phyloP scores from a whole-genome alignment of 2,113 vertebrate genomes.

The Aspiorhynchus laticeps region DNA sequence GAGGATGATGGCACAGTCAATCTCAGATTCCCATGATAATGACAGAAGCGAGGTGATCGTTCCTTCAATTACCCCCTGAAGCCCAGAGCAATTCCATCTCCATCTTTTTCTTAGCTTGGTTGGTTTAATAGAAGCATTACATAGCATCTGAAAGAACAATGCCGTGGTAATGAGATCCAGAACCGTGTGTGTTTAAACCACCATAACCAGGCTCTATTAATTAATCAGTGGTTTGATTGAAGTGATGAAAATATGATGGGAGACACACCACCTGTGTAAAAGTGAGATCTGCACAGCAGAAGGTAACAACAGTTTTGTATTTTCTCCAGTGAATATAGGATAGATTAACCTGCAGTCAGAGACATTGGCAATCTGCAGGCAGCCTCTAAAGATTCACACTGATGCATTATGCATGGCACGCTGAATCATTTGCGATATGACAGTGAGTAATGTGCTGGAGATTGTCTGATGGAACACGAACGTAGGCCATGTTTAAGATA shows the following conservation, averaged over 20 bases:
- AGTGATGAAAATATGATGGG: not conserved
- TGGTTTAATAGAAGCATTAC: slow-evolving; percentile 41
- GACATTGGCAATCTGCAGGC: slow-evolving; percentile 26
- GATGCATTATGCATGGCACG: slow-evolving; percentile 64
- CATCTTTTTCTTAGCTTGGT: slow-evolving; percentile 33
- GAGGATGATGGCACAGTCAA: slow-evolving; percentile 22
- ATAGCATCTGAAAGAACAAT: slow-evolving; percentile 34
- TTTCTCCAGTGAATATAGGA: slow-evolving; percentile 27
- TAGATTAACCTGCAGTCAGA: slow-evolving; percentile 42
- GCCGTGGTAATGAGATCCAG: not conserved
- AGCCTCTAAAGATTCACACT: slow-evolving; percentile 45
- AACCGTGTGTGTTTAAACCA: slow-evolving; percentile 1
- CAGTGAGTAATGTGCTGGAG: slow-evolving; percentile 60
- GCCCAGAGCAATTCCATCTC: slow-evolving; percentile 41
- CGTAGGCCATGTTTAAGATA: slow-evolving; percentile 52
- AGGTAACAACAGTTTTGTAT: not conserved
- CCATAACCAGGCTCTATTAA: slow-evolving; percentile 24
- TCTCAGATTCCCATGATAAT: slow-evolving; percentile 31
- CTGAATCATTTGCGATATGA: slow-evolving; percentile 66
- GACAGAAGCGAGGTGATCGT: slow-evolving; percentile 14
- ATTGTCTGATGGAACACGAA: slow-evolving; percentile 48
- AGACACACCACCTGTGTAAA: not conserved
- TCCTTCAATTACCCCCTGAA: slow-evolving; percentile 47
- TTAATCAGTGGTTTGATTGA: not conserved
- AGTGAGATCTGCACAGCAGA: not conserved